Percentiles rank a stretch among this genome's conserved stretches.
These are phyloP conservation scores for Linnaemya tessellans DNA, from an alignment of 2,888 invertebrate species.

Conservation along the genomic window DNA sequence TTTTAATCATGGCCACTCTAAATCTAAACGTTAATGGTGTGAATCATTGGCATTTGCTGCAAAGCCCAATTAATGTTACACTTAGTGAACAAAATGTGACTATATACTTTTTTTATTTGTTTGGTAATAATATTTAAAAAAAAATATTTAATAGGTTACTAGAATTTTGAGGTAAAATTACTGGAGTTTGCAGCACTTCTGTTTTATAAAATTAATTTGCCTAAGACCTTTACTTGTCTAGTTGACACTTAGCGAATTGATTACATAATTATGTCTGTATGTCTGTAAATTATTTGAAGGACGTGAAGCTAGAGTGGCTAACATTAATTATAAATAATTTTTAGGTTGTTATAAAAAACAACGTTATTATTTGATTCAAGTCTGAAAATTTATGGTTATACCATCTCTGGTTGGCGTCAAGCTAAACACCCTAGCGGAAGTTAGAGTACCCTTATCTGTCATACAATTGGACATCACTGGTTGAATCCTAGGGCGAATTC, in stretches of 20 bases:
- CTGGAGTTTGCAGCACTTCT: background rate
- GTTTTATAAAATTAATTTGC: background rate
- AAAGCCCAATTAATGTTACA: constrained; percentile 8
- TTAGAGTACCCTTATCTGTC: too few relatives aligned
- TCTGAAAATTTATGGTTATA: background rate
- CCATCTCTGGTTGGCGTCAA: background rate
- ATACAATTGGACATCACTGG: too few relatives aligned
- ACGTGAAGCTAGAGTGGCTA: too few relatives aligned
- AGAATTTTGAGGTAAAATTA: background rate
- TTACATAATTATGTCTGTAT: background rate
- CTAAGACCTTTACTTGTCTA: background rate
- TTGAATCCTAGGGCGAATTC: too few relatives aligned
- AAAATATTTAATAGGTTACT: background rate
- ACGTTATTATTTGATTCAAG: background rate
- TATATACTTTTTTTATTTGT: background rate
- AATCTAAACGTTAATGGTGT: constrained; percentile 1
- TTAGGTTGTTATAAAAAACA: background rate
- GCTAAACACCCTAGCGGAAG: too few relatives aligned
- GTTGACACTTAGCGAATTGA: background rate
- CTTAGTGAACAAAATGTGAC: background rate
- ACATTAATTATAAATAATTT: background rate
- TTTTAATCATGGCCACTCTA: constrained; percentile 35
- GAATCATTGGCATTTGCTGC: constrained; percentile 21
- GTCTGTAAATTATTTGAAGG: background rate
- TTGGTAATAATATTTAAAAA: background rate